phyloP scores from a whole-genome alignment of 1,140 invertebrate species.

The Episyrphus balteatus region DNA sequence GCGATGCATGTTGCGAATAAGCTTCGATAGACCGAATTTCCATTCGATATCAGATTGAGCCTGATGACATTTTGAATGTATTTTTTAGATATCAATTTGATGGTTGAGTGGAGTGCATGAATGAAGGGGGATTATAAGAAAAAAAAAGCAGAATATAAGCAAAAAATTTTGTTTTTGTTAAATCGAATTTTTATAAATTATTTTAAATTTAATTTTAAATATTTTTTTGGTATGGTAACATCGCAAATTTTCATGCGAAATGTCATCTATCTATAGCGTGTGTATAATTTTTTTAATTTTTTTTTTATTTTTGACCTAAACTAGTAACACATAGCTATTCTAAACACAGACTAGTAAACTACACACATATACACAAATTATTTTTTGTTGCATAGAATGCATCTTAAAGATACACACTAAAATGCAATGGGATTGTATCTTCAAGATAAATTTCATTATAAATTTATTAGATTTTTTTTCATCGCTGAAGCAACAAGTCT shows the following conservation, averaged over 20 bases:
- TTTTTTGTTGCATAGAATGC: background rate
- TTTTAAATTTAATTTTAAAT: background rate
- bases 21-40: constrained; percentile 98
- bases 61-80: constrained; percentile 41
- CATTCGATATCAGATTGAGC: constrained; percentile 99
- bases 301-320: too few relatives aligned
- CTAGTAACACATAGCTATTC: background rate
- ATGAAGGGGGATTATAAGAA: background rate
- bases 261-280: too few relatives aligned
- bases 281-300: too few relatives aligned
- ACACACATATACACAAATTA: constrained; percentile 16
- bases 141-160: background rate
- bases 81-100: constrained; percentile 18
- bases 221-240: background rate
- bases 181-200: too few relatives aligned
- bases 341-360: constrained; percentile 1
- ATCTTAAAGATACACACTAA: constrained; percentile 24
- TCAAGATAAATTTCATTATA: constrained; percentile 12
- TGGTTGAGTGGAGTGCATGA: background rate
- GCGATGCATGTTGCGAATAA: constrained; percentile 97
- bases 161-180: background rate
- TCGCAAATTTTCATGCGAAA: too few relatives aligned
- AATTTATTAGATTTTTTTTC: constrained; percentile 6
- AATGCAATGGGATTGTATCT: constrained; percentile 16
- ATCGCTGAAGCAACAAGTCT: constrained; percentile 34